Evolutionary conservation across 2,888 invertebrate genomes (phyloP).

Genomic region (Theretra japonica): DNA sequence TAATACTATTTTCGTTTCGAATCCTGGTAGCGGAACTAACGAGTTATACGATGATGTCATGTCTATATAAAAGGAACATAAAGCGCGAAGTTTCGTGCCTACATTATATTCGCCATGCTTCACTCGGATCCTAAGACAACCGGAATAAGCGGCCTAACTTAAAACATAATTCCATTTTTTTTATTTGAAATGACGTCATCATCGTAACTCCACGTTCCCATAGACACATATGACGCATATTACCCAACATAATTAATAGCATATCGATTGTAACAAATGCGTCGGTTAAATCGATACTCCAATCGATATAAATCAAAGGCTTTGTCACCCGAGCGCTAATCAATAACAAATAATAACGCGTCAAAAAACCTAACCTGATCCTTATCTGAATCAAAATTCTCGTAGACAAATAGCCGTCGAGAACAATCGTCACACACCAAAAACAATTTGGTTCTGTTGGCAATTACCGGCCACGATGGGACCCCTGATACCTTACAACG

Average conservation of each 20-base stretch:
- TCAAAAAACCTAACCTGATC: constrained; percentile 72
- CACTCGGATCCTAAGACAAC: too few species aligned
- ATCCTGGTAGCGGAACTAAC: not conserved
- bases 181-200: too few species aligned
- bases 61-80: not conserved
- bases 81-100: not conserved
- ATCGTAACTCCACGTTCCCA: not conserved
- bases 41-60: constrained; percentile 9
- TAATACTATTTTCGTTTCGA: not conserved
- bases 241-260: constrained; percentile 14
- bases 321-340: constrained; percentile 23
- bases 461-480: constrained; percentile 80
- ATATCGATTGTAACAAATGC: not conserved
- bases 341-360: constrained; percentile 51
- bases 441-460: constrained; percentile 80
- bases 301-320: constrained; percentile 25
- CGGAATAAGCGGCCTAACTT: too few species aligned
- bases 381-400: constrained; percentile 66
- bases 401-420: constrained; percentile 81
- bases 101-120: not conserved
- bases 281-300: constrained; percentile 11
- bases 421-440: constrained; percentile 80
- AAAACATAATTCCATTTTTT: too few species aligned
- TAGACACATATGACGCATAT: not conserved
- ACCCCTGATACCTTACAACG: constrained; percentile 71